These are phyloP conservation scores for Eriocheir sinensis DNA, from an alignment of 1,140 invertebrate genomes.

Conservation along the genomic window DNA sequence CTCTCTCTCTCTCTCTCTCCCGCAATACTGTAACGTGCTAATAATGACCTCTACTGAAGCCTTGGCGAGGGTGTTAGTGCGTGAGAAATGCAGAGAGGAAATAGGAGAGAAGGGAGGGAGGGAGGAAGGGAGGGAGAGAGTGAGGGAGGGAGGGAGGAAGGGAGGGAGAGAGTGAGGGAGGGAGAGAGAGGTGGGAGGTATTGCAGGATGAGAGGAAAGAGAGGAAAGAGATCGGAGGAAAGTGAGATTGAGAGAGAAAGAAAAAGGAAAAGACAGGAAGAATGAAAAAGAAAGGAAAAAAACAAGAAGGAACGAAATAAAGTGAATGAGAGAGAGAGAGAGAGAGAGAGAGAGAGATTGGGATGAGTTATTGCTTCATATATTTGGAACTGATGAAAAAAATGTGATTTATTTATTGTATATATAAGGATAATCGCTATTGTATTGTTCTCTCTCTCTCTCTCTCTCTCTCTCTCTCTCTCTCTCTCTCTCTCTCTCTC, in stretches of 20 bases:
- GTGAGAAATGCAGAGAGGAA: background rate
- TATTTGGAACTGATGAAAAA: background rate
- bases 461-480: background rate
- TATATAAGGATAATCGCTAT: background rate
- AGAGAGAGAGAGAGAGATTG: slow-evolving; percentile 19
- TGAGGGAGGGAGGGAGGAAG: background rate
- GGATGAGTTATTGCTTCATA: no score
- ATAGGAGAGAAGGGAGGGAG: background rate
- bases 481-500: background rate
- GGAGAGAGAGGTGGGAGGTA: background rate
- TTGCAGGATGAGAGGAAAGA: background rate
- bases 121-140: background rate
- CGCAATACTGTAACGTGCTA: slow-evolving; percentile 15
- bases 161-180: background rate
- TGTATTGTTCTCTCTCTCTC: background rate
- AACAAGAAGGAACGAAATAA: background rate
- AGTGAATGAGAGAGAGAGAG: background rate
- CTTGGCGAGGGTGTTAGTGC: background rate
- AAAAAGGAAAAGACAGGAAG: background rate
- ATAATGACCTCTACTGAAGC: slow-evolving; percentile 31
- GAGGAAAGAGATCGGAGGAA: background rate
- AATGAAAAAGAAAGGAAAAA: background rate
- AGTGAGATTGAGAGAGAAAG: background rate
- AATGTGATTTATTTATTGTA: background rate
- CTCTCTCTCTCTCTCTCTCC: background rate